Conservation (phyloP, 2,113 vertebrate species). For the Cyanoramphus novaezelandiae region DNA sequence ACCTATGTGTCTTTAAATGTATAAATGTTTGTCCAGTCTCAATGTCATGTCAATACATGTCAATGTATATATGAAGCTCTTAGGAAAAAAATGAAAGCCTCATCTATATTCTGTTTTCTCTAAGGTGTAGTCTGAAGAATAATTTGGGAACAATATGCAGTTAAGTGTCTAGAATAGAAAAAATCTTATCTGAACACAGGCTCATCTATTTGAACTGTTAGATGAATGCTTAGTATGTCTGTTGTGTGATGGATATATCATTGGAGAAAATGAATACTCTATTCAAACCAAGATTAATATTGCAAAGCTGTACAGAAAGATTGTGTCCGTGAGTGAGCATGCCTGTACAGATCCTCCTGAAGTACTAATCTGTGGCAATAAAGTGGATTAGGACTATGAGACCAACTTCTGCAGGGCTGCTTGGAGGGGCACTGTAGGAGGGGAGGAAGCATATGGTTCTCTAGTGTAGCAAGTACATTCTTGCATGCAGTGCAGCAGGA, state of each 20-base stretch:
- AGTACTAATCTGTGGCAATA: background rate
- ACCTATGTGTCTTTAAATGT: background rate
- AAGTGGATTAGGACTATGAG: background rate
- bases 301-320: slow-evolving; percentile 24
- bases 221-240: background rate
- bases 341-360: fast-evolving
- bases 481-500: background rate
- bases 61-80: background rate
- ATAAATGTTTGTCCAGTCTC: background rate
- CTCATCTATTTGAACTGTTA: background rate
- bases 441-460: too few species aligned
- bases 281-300: background rate
- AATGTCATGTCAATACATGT: too few species aligned
- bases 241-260: background rate
- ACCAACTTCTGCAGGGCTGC: background rate
- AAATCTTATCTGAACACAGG: background rate
- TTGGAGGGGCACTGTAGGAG: background rate
- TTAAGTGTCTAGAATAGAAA: background rate
- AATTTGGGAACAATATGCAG: background rate
- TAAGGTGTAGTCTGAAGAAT: background rate
- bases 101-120: background rate
- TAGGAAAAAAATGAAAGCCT: background rate
- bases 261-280: background rate
- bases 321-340: background rate
- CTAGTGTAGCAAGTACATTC: background rate